Base-by-base conservation (phyloP, 2,797 vertebrate species). In the Cyprinodon diabolis region DNA sequence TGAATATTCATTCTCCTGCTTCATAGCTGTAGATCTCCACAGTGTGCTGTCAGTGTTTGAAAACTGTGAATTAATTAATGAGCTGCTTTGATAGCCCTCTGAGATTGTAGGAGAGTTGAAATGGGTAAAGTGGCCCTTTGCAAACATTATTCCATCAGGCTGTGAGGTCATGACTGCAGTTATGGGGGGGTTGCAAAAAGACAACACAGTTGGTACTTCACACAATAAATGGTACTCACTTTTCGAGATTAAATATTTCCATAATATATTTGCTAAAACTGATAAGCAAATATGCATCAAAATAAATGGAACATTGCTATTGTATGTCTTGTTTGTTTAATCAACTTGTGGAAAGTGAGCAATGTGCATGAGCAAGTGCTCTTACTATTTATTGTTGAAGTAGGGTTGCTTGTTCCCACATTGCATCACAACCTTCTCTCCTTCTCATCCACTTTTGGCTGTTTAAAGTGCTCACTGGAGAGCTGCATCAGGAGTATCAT, bases 401-500 rank as follows among this genome's bases (percentile, higher is more conserved):
- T 87, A 88, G 89, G 84, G 88, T 90, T 84, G 82, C 83, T 89
- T 78, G 60, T 91, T 91, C 88, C 90, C 83, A 88, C 77, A 72
- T 81, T 84, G 78, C 85, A 83, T 85, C 80, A 79, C 82, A 90
- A 88, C 91, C 88, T 90, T 90, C 84, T 69, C 87, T 87, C 87
- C 89, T 86, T 86, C 83, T 87, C 79, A 78, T 72, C 86, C 87
- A 85, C 90, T 91, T 87, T 90, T 71, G 84, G 65, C 63, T 79
- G 74, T 70, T 72, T 87, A 84, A 83, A 93, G 91, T 85, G 84
- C 55, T 17, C 58, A 68, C 78, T 89, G 83, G 86, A 92, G 90
- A 86, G 88, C 83, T 75, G 86, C 78, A 91, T 79, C 89, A 90
- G 87, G 90, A 93, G 90, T 91, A 91, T 92, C 91, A 92, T 91